Evolutionary conservation across 2,888 invertebrate genomes (phyloP), one percentile per base, ranked within the genome.

Genomic region (Acleris literana): DNA sequence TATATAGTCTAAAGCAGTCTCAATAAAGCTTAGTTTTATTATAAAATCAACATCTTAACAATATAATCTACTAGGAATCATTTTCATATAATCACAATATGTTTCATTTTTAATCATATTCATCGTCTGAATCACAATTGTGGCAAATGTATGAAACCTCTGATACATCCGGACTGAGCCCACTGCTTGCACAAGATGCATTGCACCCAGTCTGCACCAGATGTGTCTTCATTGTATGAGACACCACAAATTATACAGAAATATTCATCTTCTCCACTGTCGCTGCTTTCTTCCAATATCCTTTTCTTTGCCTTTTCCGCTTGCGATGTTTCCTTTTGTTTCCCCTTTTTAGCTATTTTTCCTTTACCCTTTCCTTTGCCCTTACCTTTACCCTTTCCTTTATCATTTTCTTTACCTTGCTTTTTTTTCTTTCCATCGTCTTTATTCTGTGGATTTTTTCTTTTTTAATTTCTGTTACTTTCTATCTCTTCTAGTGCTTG

Each of bases 211-310:
- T 54, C n/a, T 29, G 54, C 67, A 70, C 57, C 63, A 51, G 70
- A 64, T 71, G 69, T 74, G 75, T 74, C 77, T 75, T 71, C 71
- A 65, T 74, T 71, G 74, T 46, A 46, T 46, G 46, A 46, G n/a
- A 1, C 1, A 17, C 46, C 46, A 46, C 49, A 49, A 20, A 20
- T 43, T 4, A 43, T 43, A 43, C 43, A 43, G 43, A 43, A 46
- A 46, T 46, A 46, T 46, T 17, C 17, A n/a, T 46, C 17, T 46
- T 46, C 46, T 46, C 1, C 17, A n/a, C 6, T 6, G 22, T 22
- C 2, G 22, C 2, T 22, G 22, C 22, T 22, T 22, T 22, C 3
- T 22, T 22, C 22, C 3, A 22, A 22, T 22, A 22, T 22, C 3
- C 3, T 22, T 22, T 22, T 22, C 3, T 22, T 22, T 22, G 3